Evolutionary conservation across 2,888 invertebrate species (phyloP).

Genomic region (Trichopria drosophilae): DNA sequence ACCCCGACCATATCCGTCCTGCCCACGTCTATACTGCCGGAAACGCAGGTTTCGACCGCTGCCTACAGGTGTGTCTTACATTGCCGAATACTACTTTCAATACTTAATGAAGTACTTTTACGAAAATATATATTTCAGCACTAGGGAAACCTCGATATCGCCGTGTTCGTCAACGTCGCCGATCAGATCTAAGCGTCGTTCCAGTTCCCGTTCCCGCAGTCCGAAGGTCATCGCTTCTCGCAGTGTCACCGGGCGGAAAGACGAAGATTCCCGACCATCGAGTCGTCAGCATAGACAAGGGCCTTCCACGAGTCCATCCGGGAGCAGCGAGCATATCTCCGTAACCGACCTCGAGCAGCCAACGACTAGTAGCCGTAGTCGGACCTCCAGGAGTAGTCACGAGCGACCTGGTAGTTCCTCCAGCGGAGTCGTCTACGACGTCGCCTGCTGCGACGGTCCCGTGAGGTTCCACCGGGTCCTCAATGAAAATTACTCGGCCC

Average conservation of each 20-base stretch:
- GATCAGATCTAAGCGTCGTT: neutral
- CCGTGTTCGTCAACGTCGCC: constrained; percentile 25
- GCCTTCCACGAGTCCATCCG: constrained; percentile 32
- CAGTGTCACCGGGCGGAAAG: too few species aligned
- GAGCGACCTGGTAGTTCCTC: constrained; percentile 24
- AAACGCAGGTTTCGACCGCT: constrained; percentile 32
- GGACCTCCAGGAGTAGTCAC: constrained; percentile 17
- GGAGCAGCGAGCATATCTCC: constrained; percentile 38
- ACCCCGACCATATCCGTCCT: constrained; percentile 45
- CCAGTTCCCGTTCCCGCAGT: constrained; percentile 20
- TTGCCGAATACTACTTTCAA: too few species aligned
- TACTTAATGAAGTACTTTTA: neutral
- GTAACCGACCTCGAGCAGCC: constrained; percentile 29
- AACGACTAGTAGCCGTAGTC: too few species aligned
- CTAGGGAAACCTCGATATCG: constrained; percentile 22
- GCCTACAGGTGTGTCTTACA: constrained; percentile 18
- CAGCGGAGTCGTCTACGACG: constrained; percentile 70
- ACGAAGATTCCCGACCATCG: too few species aligned
- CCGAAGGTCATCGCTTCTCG: constrained; percentile 33
- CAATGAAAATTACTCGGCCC: constrained; percentile 73
- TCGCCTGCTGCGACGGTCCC: constrained; percentile 91
- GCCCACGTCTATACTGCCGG: constrained; percentile 39
- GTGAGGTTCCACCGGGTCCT: constrained; percentile 83
- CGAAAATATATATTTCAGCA: neutral
- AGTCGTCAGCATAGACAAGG: too few species aligned